Base-by-base conservation (phyloP, 92 coral and sea anemone genomes). In the Actinostola sp. region DNA sequence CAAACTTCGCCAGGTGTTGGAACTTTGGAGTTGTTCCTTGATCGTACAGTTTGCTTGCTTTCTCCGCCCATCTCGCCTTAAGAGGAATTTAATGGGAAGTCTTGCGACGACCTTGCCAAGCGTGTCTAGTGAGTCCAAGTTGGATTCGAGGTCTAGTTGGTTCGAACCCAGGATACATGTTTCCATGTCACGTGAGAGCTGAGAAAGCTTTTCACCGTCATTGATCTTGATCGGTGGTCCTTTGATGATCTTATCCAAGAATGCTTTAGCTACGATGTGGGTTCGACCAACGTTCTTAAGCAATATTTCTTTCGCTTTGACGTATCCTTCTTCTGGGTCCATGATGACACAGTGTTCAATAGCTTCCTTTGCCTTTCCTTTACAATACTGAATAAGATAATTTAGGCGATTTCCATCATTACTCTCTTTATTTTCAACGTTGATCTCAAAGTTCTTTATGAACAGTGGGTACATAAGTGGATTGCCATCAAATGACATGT, bases 1-100 rank as follows among this genome's bases (percentile, higher is more conserved):
- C 61, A 50, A 84, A 77, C 41, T 63, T 38, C 1, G 75, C 45
- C 14, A 83, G 57, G 12, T 77, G 27, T 15, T 11, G 9, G 39
- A 78, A 84, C 45, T 41, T 70, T 0, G 84, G 84, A 11, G 66
- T 67, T 1, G 26, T 50, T 1, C 89, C 75, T 9, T 44, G 54
- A 0, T 69, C 38, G 55, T 42, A 70, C 26, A 83, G 35, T 39
- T 76, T 83, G 25, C 56, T 76, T 30, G 83, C 83, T 39, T 52
- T 83, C 25, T 83, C 88, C 0, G 88, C 83, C 88, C 88, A 83
- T 29, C 53, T 83, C 41, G 88, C 67, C 29, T 70, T 82, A 13
- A 82, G 61, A 6, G 50, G n/a, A n/a, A n/a, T n/a, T n/a, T 56
- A 9, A 69, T 54, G 0, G 88, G 83, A 14, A 83, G 79, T 26